Percentiles rank a stretch among this genome's conserved stretches.
Conservation (phyloP, 2,888 invertebrate species). For the Cheilosia soror region DNA sequence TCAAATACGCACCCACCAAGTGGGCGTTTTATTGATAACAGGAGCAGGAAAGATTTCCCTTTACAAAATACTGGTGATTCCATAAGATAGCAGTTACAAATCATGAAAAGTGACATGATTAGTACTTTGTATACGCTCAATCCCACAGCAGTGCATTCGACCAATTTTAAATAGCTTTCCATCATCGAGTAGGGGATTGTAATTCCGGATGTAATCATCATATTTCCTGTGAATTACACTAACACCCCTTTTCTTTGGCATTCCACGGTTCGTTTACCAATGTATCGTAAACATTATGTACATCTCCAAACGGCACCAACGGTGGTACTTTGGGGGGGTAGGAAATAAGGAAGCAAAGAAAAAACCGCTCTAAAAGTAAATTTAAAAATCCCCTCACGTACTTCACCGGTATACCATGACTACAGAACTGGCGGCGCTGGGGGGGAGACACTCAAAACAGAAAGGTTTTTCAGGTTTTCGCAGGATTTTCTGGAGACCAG, state of each 20-base stretch:
- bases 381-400: constrained; percentile 69
- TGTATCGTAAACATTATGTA: constrained; percentile 67
- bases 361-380: constrained; percentile 39
- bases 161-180: constrained; percentile 62
- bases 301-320: constrained; percentile 21
- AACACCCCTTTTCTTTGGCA: constrained; percentile 68
- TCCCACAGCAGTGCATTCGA: constrained; percentile 6
- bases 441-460: constrained; percentile 33
- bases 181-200: constrained; percentile 57
- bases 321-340: constrained; percentile 1
- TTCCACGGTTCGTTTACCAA: constrained; percentile 73
- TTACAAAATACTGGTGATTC: too few relatives aligned
- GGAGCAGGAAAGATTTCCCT: too few relatives aligned
- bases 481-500: constrained; percentile 35
- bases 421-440: constrained; percentile 8
- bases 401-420: constrained; percentile 36
- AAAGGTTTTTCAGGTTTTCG: constrained; percentile 55
- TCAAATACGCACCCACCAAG: too few relatives aligned
- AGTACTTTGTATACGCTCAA: background rate
- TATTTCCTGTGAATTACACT: constrained; percentile 73
- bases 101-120: too few relatives aligned
- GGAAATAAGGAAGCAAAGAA: constrained; percentile 6
- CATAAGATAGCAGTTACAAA: too few relatives aligned
- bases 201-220: constrained; percentile 74
- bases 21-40: too few relatives aligned